Evolutionary conservation across 2,113 vertebrate species (phyloP).

Genomic region (Trichechus manatus): DNA sequence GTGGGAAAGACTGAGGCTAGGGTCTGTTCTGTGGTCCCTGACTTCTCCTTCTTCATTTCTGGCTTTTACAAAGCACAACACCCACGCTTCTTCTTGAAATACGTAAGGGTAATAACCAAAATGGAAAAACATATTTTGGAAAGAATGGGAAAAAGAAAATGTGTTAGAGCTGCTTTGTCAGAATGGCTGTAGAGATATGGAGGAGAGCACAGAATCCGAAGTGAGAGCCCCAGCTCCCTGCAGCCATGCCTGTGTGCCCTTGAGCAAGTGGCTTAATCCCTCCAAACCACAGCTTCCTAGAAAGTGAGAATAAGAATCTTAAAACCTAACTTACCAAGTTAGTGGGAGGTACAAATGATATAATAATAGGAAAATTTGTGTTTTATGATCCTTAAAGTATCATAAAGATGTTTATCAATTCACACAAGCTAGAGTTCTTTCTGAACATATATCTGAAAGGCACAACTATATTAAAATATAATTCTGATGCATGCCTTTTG

Average conservation of each 20-base stretch:
- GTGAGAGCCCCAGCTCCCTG: neutral
- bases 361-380: neutral
- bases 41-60: neutral
- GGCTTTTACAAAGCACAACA: neutral
- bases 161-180: neutral
- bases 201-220: neutral
- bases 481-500: conserved; percentile 27
- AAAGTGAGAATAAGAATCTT: conserved; percentile 39
- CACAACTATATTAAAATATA: conserved; percentile 2
- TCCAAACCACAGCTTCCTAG: neutral
- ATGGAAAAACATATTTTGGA: neutral
- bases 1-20: neutral
- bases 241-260: neutral
- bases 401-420: conserved; percentile 17
- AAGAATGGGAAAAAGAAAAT: neutral
- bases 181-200: neutral
- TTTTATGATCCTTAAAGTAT: neutral
- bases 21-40: neutral
- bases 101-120: neutral
- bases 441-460: neutral
- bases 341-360: neutral
- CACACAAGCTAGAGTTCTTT: neutral
- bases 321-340: neutral
- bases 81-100: neutral
- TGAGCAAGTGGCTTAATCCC: neutral